These are phyloP conservation scores for Laticauda colubrina DNA, from an alignment of 2,113 vertebrate species.

Conservation along the genomic window DNA sequence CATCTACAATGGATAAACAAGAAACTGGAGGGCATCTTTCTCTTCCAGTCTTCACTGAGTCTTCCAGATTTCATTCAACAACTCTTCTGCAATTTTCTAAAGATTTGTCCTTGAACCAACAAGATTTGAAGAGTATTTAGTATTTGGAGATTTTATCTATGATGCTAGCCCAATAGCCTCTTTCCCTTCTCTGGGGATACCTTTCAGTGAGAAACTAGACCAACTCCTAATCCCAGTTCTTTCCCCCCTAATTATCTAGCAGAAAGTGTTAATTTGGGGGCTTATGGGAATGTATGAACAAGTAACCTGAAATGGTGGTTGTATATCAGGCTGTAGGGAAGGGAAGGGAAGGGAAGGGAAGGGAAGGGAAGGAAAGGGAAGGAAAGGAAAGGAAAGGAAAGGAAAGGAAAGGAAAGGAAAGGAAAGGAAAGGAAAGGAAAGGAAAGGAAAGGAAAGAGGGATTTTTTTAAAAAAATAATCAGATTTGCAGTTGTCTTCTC, in stretches of 20 bases:
- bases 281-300: neutral
- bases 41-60: neutral
- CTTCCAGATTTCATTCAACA: neutral
- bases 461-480: neutral
- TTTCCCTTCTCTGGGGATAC: neutral
- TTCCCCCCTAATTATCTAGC: neutral
- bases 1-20: neutral
- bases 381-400: neutral
- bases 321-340: neutral
- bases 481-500: conserved; percentile 24
- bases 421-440: neutral
- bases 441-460: neutral
- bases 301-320: neutral
- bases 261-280: neutral
- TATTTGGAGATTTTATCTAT: neutral
- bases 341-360: too few relatives aligned
- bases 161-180: neutral
- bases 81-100: neutral
- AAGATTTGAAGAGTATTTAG: neutral
- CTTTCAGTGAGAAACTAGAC: neutral
- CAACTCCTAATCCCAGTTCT: neutral
- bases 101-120: neutral
- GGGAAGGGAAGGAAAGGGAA: neutral
- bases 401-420: too few relatives aligned
- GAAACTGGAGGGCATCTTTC: neutral